Evolutionary conservation across 2,113 vertebrate species (phyloP).

Genomic region (Oncorhynchus clarkii): DNA sequence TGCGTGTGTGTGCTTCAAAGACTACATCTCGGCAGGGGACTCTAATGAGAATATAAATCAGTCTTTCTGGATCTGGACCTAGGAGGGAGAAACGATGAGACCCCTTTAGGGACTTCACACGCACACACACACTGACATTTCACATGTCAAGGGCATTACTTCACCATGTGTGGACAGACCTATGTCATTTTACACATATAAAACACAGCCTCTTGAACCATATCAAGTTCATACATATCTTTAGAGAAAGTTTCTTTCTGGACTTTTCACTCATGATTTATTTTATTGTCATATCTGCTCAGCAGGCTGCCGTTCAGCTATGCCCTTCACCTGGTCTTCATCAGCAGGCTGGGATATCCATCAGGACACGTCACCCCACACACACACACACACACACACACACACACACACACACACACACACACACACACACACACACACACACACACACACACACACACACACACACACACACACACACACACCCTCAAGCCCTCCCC

Average conservation of each 20-base stretch:
- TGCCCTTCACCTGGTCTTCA: constrained; percentile 10
- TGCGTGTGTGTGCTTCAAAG: constrained; percentile 29
- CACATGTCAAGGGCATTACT: background rate
- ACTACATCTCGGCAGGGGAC: constrained; percentile 53
- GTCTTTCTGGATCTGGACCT: constrained; percentile 44
- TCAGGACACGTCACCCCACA: background rate
- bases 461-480: background rate
- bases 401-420: background rate
- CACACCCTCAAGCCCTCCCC: no score
- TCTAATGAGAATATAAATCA: constrained; percentile 57
- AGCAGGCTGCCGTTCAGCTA: background rate
- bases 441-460: background rate
- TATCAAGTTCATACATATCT: background rate
- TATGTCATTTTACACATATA: background rate
- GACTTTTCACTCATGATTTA: background rate
- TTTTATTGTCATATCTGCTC: background rate
- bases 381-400: constrained; percentile 1
- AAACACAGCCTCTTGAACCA: background rate
- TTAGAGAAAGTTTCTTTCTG: background rate
- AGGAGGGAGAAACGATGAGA: background rate
- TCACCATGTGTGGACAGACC: background rate
- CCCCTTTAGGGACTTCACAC: background rate
- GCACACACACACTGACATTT: background rate
- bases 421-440: background rate
- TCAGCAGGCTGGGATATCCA: constrained; percentile 9